phyloP scores from a whole-genome alignment of 1,140 invertebrate genomes.

The Drosophila nebulosa region DNA sequence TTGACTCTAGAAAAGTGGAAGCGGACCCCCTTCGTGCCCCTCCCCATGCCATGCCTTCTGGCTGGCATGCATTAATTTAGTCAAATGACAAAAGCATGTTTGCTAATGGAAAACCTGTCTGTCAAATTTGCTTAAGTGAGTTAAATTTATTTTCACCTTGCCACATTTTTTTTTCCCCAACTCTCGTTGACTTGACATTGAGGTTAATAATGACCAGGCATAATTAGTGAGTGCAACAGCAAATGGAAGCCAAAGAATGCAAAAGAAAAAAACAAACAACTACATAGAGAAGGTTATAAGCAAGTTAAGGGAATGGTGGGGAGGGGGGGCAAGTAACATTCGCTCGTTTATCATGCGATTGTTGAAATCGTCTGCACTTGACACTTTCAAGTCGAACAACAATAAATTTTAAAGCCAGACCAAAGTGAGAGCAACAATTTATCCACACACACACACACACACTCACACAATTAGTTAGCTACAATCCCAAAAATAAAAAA shows the following conservation, averaged over 20 bases:
- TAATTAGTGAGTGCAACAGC: slow-evolving; percentile 56
- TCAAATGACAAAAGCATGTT: slow-evolving; percentile 76
- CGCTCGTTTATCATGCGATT: slow-evolving; percentile 44
- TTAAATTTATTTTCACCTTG: slow-evolving; percentile 63
- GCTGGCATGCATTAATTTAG: slow-evolving; percentile 68
- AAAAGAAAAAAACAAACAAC: slow-evolving; percentile 2
- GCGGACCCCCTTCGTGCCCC: not conserved
- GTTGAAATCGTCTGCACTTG: slow-evolving; percentile 59
- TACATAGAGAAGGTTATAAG: no score
- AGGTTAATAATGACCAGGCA: slow-evolving; percentile 67
- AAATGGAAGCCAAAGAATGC: slow-evolving; percentile 10
- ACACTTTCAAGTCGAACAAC: slow-evolving; percentile 49
- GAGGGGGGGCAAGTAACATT: slow-evolving; percentile 11
- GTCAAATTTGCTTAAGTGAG: slow-evolving; percentile 67
- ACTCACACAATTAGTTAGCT: slow-evolving; percentile 45
- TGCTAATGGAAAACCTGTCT: slow-evolving; percentile 72
- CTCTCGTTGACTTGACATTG: slow-evolving; percentile 43
- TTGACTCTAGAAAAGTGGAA: not conserved
- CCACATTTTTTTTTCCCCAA: slow-evolving; percentile 14
- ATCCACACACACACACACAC: slow-evolving; percentile 18
- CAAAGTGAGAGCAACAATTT: slow-evolving; percentile 60
- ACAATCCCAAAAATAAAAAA: slow-evolving; percentile 5
- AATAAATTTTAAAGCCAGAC: slow-evolving; percentile 66
- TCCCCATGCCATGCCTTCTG: no score
- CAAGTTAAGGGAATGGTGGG: not conserved